Evolutionary conservation across 2,113 vertebrate genomes (phyloP), one percentile per base, ranked within the genome.

Genomic region (Zeus faber): DNA sequence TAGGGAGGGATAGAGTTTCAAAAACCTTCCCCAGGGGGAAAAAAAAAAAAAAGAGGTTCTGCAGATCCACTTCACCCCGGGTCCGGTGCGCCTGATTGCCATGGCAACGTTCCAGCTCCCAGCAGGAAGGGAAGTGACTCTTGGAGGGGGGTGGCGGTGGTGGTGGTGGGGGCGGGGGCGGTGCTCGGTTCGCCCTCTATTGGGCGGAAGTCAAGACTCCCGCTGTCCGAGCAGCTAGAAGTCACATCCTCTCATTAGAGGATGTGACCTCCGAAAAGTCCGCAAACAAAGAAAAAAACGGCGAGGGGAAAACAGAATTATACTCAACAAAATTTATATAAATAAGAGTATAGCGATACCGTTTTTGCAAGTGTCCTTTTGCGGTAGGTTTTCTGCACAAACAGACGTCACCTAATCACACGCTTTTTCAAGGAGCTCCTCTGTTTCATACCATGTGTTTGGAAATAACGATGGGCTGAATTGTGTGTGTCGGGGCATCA

Each of bases 171-270:
- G n/a, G n/a, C n/a, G n/a, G n/a, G n/a, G n/a, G n/a, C n/a, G n/a
- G n/a, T n/a, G n/a, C n/a, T n/a, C 73, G 65, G 79, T 70, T 86
- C 84, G 84, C 87, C 89, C 81, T 86, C 88, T 85, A 76, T 84
- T 80, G 85, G 85, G 77, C 73, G 84, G 81, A 88, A 89, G 81
- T 84, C 73, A 77, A 68, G 81, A 72, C 74, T 82, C 78, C 69
- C 64, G 67, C 67, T 80, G 76, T 77, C 69, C 63, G 44, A 85
- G 85, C 85, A 75, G 17, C 73, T 72, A 64, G 63, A 65, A 74
- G 75, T 79, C 85, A 84, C 82, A 77, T 85, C 80, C 75, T 71
- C 81, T 85, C 82, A 85, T 83, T 81, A 84, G 74, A 82, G n/a
- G n/a, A n/a, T n/a, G n/a, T n/a, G n/a, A n/a, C n/a, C n/a, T n/a